Evolutionary conservation across 2,888 invertebrate genomes (phyloP).

Genomic region (Eupithecia inturbata): DNA sequence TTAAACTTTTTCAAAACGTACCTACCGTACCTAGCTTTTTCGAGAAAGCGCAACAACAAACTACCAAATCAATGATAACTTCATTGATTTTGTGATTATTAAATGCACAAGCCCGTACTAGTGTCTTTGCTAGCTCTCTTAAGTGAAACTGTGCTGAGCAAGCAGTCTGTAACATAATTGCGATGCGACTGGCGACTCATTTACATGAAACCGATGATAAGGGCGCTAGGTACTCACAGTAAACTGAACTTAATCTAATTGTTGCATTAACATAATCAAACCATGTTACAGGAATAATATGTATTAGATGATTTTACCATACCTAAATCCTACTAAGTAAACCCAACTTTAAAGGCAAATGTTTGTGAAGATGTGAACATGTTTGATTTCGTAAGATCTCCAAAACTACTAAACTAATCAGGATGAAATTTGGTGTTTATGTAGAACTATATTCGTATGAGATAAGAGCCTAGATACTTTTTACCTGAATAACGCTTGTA

Average conservation of each 20-base stretch:
- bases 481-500: too few species aligned
- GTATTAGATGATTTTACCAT: background rate
- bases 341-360: background rate
- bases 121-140: conserved; percentile 15
- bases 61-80: background rate
- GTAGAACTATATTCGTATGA: too few species aligned
- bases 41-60: background rate
- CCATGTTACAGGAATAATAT: background rate
- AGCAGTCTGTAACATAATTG: conserved; percentile 54
- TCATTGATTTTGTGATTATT: background rate
- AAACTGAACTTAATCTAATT: background rate
- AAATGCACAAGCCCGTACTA: background rate
- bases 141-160: conserved; percentile 56
- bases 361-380: background rate
- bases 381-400: background rate
- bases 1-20: background rate
- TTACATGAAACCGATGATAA: conserved; percentile 63
- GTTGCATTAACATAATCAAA: background rate
- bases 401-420: background rate
- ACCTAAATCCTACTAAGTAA: background rate
- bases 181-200: conserved; percentile 54
- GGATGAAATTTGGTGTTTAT: too few species aligned
- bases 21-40: background rate
- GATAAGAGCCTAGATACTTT: too few species aligned
- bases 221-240: background rate